Base-by-base conservation (phyloP, 1,140 invertebrate species). In the Wasmannia auropunctata region DNA sequence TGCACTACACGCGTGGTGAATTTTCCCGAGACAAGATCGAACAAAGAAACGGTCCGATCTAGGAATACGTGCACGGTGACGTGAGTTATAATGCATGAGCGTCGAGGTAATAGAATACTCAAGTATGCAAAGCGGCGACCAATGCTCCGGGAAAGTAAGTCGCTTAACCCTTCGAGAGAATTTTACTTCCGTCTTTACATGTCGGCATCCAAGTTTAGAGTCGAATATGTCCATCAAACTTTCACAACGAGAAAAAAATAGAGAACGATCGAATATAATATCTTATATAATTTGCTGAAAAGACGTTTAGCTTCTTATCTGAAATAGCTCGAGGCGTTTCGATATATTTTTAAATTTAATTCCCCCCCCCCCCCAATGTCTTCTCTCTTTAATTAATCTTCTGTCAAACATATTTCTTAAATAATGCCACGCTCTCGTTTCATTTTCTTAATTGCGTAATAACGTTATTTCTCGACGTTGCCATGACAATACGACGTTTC, bases 41-140 rank as follows among this genome's bases (percentile, higher is more conserved):
- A 74, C 67, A 74, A 83, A 83, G 79, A 83, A 72, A 43, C 2
- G 2, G 37, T 34, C 37, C 37, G 79, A 72, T 72, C 79, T 58
- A 72, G 37, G 2, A 37, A 74, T 72, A 58, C 49, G 34, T 51
- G 65, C 22, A 56, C 67, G 25, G 25, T 31, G 67, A 46, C 40
- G 25, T 58, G 58, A 72, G 19, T 83, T 83, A 83, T 83, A 83
- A 83, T 83, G 79, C 79, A 83, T 83, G 79, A 83, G 60, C 54
- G 67, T 43, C 51, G 67, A 74, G 67, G 79, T 83, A 83, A 83
- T 83, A 83, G 79, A 83, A 83, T 74, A 74, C 79, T 83, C 51
- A 25, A 58, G 58, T 58, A 83, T 83, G 79, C 79, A 83, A 72
- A 83, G 51, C 67, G 25, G 14, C 65, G 67, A 60, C 79, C 79